phyloP scores from a whole-genome alignment of 2,113 vertebrate genomes.

The Anthoscopus minutus region DNA sequence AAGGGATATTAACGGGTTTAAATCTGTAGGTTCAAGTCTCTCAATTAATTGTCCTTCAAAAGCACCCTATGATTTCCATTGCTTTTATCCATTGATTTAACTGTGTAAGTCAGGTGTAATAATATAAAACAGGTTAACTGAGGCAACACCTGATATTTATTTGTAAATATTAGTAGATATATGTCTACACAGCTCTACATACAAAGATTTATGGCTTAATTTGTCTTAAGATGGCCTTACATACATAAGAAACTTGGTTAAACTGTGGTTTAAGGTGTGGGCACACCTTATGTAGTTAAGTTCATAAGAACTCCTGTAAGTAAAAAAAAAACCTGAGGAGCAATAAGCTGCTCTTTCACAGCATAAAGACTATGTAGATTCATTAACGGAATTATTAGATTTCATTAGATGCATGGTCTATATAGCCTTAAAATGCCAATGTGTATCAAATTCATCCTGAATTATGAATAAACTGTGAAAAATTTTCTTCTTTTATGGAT shows the following conservation, averaged over 20 bases:
- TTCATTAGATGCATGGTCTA: neutral
- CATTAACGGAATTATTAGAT: neutral
- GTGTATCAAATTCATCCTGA: neutral
- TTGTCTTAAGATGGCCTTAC: neutral
- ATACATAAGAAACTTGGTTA: neutral
- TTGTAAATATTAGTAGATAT: neutral
- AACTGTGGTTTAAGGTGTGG: neutral
- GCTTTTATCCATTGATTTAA: neutral
- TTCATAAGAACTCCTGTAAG: neutral
- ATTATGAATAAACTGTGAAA: neutral
- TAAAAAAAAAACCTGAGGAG: neutral
- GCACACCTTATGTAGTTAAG: neutral
- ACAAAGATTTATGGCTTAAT: neutral
- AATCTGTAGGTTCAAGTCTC: neutral
- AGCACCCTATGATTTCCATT: neutral
- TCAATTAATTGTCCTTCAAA: neutral
- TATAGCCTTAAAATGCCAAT: neutral
- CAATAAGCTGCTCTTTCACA: neutral
- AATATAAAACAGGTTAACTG: neutral
- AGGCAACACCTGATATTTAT: neutral
- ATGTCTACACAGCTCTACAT: neutral
- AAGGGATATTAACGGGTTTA: neutral
- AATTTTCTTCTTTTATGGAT: neutral
- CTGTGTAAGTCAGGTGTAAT: neutral
- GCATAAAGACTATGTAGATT: neutral